Evolutionary conservation across 2,888 invertebrate species (phyloP), one percentile per base, ranked within the genome.

Genomic region (Gibbula magus): DNA sequence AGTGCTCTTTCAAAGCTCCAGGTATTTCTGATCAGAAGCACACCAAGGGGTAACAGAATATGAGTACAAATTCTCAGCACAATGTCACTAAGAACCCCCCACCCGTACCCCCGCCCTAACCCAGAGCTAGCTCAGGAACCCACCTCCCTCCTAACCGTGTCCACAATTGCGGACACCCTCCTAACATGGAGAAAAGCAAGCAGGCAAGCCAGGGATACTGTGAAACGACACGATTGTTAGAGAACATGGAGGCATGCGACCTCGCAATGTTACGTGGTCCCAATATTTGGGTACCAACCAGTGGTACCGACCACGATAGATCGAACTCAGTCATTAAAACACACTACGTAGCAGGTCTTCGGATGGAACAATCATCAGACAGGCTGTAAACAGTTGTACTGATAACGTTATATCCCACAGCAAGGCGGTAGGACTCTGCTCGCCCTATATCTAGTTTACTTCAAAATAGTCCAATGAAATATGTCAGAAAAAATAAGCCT

Each of bases 31-130:
- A 70, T 70, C 70, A 35, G 39, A 35, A 70, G 70, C 70, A 70
- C 70, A 70, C 70, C 70, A 70, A 70, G 70, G 70, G 70, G 29
- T 70, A 70, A 70, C 70, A 70, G 70, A 32, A 70, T 70, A 70
- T 70, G 70, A 70, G 35, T 70, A 70, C 70, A 70, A 70, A 70
- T 70, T 70, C 70, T 70, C 70, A 70, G 70, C 70, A 70, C 70
- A 39, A 70, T 70, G 25, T 70, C 70, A 70, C 70, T 70, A 70
- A 70, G 70, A 70, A 45, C 45, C 45, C 32, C 32, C 70, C 70
- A 29, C 67, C 67, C 67, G n/a, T 32, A 29, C 67, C 67, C 32
- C 67, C 70, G 32, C 35, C 70, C 70, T 18, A 35, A 35, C 70
- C 70, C 70, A 70, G 20, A 70, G 70, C 70, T 70, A 70, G 39